These are phyloP conservation scores for Leucophenga montana DNA, from an alignment of 2,888 invertebrate species.

Conservation along the genomic window DNA sequence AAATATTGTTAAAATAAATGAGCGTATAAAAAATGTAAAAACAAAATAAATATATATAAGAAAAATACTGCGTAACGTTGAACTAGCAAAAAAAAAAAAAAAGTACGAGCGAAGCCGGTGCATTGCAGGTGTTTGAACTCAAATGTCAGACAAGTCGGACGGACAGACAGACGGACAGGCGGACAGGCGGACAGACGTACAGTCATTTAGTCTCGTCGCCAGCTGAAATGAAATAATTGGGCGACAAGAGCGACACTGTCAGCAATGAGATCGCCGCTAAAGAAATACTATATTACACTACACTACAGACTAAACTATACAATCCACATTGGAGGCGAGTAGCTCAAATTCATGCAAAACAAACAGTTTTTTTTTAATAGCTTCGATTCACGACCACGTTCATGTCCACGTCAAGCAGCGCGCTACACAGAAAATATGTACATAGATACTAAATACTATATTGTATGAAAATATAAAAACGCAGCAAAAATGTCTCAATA, in stretches of 20 bases:
- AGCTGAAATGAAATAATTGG: conserved; percentile 14
- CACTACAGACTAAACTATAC: not conserved
- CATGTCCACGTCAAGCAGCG: not conserved
- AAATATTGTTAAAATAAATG: not conserved
- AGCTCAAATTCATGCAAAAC: conserved; percentile 51
- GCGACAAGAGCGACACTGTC: conserved; percentile 7
- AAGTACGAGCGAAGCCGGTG: not conserved
- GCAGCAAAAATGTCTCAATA: conserved; percentile 21
- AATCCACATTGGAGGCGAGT: not conserved
- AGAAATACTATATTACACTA: not conserved
- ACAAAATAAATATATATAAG: not conserved
- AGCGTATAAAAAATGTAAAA: not conserved
- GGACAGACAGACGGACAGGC: no score
- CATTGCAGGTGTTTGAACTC: conserved; percentile 66
- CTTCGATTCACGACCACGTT: conserved; percentile 29
- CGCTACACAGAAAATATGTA: not conserved
- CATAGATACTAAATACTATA: not conserved
- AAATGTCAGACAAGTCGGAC: conserved; percentile 56
- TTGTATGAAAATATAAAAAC: not conserved
- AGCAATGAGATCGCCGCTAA: not conserved
- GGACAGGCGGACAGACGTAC: no score
- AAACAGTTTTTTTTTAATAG: conserved; percentile 57
- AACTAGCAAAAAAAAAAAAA: not conserved
- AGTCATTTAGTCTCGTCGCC: not conserved
- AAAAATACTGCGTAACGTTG: not conserved